A percentile compares a stretch with the other conserved stretches of the same genome.
Conservation (phyloP, 2,113 vertebrate species). For the Amblyornis subalaris region DNA sequence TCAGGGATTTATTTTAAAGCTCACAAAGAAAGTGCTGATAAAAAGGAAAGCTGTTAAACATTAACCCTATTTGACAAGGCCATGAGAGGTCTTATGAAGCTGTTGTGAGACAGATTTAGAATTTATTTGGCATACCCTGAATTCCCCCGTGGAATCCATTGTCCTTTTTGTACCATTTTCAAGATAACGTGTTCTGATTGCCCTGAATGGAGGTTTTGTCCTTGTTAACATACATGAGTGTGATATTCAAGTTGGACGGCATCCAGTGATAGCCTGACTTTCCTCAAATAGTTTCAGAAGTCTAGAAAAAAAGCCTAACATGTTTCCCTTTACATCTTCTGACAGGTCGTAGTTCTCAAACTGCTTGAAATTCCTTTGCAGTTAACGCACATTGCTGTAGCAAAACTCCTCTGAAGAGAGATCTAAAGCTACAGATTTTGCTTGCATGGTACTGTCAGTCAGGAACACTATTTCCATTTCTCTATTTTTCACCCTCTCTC, state of each 20-base stretch:
- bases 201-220: neutral
- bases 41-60: conserved; percentile 21
- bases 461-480: conserved; percentile 32
- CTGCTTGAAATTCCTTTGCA: conserved; percentile 28
- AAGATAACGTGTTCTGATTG: neutral
- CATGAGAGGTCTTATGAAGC: neutral
- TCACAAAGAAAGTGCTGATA: neutral
- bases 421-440: conserved; percentile 49
- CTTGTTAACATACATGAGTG: neutral
- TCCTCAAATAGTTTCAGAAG: conserved; percentile 19
- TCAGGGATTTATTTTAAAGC: conserved; percentile 10
- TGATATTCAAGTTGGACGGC: conserved; percentile 2
- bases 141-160: neutral
- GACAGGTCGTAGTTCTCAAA: conserved; percentile 10
- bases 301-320: neutral
- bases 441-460: conserved; percentile 41
- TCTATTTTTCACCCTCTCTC: neutral
- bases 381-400: neutral
- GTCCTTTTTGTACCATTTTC: conserved; percentile 14
- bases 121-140: neutral
- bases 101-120: neutral
- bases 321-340: conserved; percentile 17
- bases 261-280: conserved; percentile 16
- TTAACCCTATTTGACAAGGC: conserved; percentile 45
- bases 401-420: conserved; percentile 16